A percentile compares a stretch with the other conserved stretches of the same genome.
These are phyloP conservation scores for Sipha flava DNA, from an alignment of 1,140 invertebrate genomes.

Conservation along the genomic window DNA sequence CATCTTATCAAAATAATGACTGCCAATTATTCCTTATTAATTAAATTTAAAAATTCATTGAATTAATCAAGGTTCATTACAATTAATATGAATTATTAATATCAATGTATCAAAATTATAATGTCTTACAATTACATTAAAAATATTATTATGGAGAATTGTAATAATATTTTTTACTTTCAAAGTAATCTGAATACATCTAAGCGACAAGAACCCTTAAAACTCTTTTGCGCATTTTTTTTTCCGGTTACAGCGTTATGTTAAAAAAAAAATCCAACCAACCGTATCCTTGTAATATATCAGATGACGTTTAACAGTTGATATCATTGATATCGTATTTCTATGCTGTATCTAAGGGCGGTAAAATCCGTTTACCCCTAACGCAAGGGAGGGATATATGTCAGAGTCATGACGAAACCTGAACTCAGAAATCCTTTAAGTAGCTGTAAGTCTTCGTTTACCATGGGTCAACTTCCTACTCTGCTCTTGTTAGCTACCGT, in stretches of 20 bases:
- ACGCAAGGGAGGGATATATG: background rate
- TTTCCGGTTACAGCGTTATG: background rate
- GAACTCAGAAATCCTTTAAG: constrained; percentile 27
- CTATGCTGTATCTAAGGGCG: background rate
- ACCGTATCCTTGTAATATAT: background rate
- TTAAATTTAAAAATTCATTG: no score
- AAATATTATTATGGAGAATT: background rate
- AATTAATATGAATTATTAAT: no score
- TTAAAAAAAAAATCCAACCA: background rate
- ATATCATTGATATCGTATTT: background rate
- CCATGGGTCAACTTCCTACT: background rate
- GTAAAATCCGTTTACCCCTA: background rate
- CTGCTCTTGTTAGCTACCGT: background rate
- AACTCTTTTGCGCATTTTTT: background rate
- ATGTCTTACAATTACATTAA: background rate
- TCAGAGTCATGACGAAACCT: background rate
- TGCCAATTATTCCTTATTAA: no score
- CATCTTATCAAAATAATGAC: no score
- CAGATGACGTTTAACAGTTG: background rate
- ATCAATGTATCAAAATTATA: no score
- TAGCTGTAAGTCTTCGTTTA: constrained; percentile 23
- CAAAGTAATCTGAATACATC: background rate
- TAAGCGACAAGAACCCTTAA: background rate
- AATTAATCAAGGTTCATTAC: no score
- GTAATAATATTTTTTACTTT: background rate